phyloP scores from a whole-genome alignment of 2,888 invertebrate species.

The Rhingia campestris region DNA sequence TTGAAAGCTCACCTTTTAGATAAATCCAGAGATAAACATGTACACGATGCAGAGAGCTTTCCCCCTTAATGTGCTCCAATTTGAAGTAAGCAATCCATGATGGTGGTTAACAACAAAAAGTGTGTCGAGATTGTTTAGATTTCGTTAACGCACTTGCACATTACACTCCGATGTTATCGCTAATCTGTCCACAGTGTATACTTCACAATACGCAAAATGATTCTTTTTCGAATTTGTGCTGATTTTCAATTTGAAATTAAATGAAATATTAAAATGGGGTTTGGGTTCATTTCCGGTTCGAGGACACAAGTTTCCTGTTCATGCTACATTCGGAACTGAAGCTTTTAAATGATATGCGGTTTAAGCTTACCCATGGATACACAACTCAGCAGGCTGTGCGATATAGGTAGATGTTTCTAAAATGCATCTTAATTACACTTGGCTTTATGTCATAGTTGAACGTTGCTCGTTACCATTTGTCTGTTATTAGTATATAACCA shows the following conservation, averaged over 20 bases:
- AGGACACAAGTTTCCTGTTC: background rate
- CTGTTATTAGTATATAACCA: background rate
- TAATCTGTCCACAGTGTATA: background rate
- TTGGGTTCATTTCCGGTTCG: background rate
- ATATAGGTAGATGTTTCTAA: background rate
- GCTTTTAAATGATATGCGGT: conserved; percentile 11
- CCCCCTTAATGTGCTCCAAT: conserved; percentile 40
- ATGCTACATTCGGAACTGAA: background rate
- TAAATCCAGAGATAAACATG: conserved; percentile 1
- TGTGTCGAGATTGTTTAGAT: conserved; percentile 32
- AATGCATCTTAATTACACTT: background rate
- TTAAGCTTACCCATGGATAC: background rate
- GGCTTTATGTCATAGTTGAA: background rate
- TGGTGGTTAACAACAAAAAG: conserved; percentile 14
- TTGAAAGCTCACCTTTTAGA: conserved; percentile 55
- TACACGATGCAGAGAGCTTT: conserved; percentile 36
- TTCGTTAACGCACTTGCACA: conserved; percentile 33
- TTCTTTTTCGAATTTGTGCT: conserved; percentile 9
- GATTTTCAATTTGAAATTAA: conserved; percentile 18
- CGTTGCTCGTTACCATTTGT: background rate
- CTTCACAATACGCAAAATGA: conserved; percentile 25
- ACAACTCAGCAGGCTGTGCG: background rate
- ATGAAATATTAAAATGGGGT: conserved; percentile 10
- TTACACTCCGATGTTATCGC: background rate
- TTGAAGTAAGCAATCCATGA: conserved; percentile 24